phyloP scores from a whole-genome alignment of 2,113 vertebrate species.

The Strix uralensis region DNA sequence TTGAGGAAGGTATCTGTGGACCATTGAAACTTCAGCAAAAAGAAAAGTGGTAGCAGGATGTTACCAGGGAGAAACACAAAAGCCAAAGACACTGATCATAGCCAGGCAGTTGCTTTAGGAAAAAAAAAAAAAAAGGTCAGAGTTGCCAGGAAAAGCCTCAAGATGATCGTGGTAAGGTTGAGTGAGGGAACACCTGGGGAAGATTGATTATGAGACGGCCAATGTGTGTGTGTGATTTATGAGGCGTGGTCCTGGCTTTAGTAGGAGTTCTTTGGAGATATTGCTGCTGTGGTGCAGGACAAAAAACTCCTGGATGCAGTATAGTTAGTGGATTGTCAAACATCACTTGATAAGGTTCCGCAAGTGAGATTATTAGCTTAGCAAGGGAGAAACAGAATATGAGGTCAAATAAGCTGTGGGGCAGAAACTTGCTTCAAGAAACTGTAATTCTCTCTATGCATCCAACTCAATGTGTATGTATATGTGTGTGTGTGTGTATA shows the following conservation, averaged over 20 bases:
- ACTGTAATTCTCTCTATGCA: not conserved
- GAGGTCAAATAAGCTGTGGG: not conserved
- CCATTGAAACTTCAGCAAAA: not conserved
- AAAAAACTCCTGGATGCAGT: not conserved
- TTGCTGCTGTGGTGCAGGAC: conserved; percentile 34
- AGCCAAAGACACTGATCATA: not conserved
- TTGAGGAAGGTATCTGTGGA: not conserved
- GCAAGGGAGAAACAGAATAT: not conserved
- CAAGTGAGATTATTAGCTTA: not conserved
- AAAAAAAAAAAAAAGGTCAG: not conserved
- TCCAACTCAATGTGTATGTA: not conserved
- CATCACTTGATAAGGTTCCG: conserved; percentile 57
- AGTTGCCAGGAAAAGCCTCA: conserved; percentile 38
- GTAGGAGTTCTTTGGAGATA: conserved; percentile 60
- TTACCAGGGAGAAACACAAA: not conserved
- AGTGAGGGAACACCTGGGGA: conserved; percentile 75
- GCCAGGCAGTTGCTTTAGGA: not conserved
- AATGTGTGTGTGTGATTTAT: conserved; percentile 63
- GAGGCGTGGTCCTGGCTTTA: conserved; percentile 58
- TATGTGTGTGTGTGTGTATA: no score
- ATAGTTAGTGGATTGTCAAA: conserved; percentile 39
- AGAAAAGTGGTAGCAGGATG: not conserved
- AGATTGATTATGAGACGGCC: conserved; percentile 74
- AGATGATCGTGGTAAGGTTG: conserved; percentile 31
- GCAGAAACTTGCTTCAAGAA: not conserved